A percentile compares a stretch with the other conserved stretches of the same genome.
Conservation (phyloP, 2,797 vertebrate species). For the Argyrosomus regius region DNA sequence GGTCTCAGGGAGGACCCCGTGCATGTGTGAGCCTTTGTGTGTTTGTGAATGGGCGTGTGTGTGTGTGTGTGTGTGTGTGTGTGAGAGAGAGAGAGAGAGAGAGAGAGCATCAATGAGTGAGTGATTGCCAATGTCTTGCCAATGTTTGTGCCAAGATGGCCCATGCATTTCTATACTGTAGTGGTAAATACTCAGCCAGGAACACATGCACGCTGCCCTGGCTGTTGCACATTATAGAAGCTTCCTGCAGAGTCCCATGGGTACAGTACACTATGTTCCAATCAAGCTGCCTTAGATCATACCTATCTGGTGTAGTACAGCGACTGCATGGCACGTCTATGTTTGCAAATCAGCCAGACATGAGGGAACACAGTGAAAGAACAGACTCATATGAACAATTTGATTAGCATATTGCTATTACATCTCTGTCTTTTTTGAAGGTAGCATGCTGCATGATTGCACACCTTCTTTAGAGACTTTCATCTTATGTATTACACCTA, state of each 20-base stretch:
- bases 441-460: slow-evolving; percentile 46
- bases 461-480: slow-evolving; percentile 50
- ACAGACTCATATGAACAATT: slow-evolving; percentile 52
- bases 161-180: slow-evolving; percentile 45
- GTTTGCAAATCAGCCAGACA: slow-evolving; percentile 64
- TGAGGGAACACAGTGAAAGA: slow-evolving; percentile 41
- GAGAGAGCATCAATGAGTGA: slow-evolving; percentile 39
- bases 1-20: slow-evolving; percentile 66
- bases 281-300: slow-evolving; percentile 69
- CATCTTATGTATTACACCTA: slow-evolving; percentile 34
- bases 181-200: slow-evolving; percentile 52
- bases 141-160: slow-evolving; percentile 38
- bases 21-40: slow-evolving; percentile 60
- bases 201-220: slow-evolving; percentile 50
- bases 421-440: slow-evolving; percentile 57
- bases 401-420: slow-evolving; percentile 57
- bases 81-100: neutral
- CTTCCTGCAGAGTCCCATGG: slow-evolving; percentile 63
- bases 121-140: slow-evolving; percentile 60
- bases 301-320: slow-evolving; percentile 38
- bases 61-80: slow-evolving; percentile 21
- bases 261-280: slow-evolving; percentile 62
- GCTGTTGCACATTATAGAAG: slow-evolving; percentile 56
- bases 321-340: slow-evolving; percentile 25
- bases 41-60: slow-evolving; percentile 31